Evolutionary conservation across 2,888 invertebrate genomes (phyloP).

Genomic region (Heliconius hortense): DNA sequence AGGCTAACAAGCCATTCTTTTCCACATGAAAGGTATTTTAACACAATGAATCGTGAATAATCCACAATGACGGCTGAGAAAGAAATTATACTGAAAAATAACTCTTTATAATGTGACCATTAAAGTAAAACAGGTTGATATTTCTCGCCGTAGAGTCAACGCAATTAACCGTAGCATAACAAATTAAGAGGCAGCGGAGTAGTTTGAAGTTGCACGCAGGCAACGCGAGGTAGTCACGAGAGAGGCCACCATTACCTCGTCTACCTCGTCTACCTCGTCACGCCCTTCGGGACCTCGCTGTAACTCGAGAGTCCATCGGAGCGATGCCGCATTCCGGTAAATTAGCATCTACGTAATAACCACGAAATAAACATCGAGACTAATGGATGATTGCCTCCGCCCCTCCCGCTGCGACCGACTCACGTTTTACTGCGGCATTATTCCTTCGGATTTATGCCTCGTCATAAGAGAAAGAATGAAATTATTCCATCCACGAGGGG

Average conservation of each 20-base stretch:
- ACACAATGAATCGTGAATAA: conserved; percentile 74
- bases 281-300: conserved; percentile 50
- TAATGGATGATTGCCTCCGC: conserved; percentile 69
- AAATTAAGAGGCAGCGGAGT: conserved; percentile 60
- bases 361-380: conserved; percentile 75
- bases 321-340: conserved; percentile 51
- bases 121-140: conserved; percentile 61
- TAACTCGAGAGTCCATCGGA: conserved; percentile 54
- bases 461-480: conserved; percentile 50
- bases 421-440: conserved; percentile 42
- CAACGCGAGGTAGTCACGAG: conserved; percentile 48
- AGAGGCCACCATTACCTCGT: conserved; percentile 48
- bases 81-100: conserved; percentile 55
- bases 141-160: conserved; percentile 56
- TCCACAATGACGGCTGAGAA: conserved; percentile 66
- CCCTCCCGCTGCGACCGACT: conserved; percentile 41
- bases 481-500: conserved; percentile 50
- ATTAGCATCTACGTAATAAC: conserved; percentile 70
- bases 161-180: conserved; percentile 56
- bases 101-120: conserved; percentile 53
- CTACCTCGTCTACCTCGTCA: conserved; percentile 45
- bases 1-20: conserved; percentile 53
- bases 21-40: conserved; percentile 65
- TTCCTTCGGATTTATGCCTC: conserved; percentile 49
- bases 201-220: conserved; percentile 53